Percentiles rank a stretch among this genome's conserved stretches.
Evolutionary conservation across 2,797 vertebrate species (phyloP).

Genomic region (Phalanger gymnotis): DNA sequence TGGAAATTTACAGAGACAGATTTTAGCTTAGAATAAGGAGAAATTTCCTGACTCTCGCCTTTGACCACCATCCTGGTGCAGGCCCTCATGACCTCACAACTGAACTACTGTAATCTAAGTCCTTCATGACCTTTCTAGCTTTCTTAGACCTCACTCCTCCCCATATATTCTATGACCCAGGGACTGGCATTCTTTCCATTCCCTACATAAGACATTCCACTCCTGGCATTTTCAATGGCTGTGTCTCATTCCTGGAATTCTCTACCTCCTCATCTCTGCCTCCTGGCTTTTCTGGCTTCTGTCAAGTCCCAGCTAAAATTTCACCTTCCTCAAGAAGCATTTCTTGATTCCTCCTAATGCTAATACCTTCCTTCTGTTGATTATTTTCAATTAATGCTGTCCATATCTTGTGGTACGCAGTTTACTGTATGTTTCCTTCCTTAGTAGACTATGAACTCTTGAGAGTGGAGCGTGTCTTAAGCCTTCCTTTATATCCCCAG

Average conservation of each 20-base stretch:
- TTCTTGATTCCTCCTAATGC: background rate
- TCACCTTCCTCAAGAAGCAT: background rate
- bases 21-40: background rate
- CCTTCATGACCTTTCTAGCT: background rate
- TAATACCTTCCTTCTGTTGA: background rate
- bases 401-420: background rate
- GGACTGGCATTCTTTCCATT: background rate
- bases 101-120: background rate
- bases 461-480: background rate
- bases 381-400: background rate
- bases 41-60: background rate
- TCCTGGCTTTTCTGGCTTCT: background rate
- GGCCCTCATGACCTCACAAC: background rate
- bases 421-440: background rate
- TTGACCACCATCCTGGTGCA: background rate
- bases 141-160: background rate
- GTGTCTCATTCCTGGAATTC: background rate
- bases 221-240: background rate
- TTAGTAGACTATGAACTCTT: background rate
- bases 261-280: background rate
- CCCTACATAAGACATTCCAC: background rate
- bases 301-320: background rate
- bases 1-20: background rate
- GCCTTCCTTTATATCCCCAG: background rate
- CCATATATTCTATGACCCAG: background rate